A percentile compares a stretch with the other conserved stretches of the same genome.
phyloP scores from a whole-genome alignment of 2,888 invertebrate species.

The Protonemura montana region DNA sequence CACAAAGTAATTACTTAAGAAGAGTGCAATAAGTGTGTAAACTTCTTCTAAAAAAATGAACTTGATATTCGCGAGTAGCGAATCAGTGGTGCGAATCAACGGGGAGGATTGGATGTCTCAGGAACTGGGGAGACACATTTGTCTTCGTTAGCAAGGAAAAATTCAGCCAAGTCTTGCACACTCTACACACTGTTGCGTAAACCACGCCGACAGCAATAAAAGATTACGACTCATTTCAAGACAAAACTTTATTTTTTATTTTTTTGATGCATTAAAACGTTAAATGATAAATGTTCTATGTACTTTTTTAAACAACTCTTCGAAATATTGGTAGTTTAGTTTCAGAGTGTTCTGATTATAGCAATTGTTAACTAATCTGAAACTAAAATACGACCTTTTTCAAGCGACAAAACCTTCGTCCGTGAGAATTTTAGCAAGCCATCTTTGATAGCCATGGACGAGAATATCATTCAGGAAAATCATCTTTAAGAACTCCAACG shows the following conservation, averaged over 20 bases:
- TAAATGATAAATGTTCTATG: too few relatives aligned
- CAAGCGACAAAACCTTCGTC: background rate
- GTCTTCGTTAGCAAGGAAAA: constrained; percentile 33
- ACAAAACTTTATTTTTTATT: too few relatives aligned
- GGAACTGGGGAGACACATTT: background rate
- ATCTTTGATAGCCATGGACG: background rate
- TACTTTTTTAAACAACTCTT: too few relatives aligned
- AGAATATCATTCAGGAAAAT: background rate
- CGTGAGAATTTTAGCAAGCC: background rate
- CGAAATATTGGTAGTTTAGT: too few relatives aligned
- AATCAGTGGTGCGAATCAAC: constrained; percentile 24
- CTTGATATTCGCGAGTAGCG: constrained; percentile 28
- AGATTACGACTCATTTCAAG: too few relatives aligned
- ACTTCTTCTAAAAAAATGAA: constrained; percentile 25
- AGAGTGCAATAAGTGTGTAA: constrained; percentile 35
- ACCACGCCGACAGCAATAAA: too few relatives aligned
- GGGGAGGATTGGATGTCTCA: constrained; percentile 16
- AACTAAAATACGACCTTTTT: background rate
- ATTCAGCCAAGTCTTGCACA: background rate
- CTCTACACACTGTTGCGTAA: constrained; percentile 30
- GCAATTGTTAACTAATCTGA: background rate
- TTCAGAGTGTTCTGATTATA: too few relatives aligned
- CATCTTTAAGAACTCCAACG: constrained; percentile 12
- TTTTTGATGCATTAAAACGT: too few relatives aligned
- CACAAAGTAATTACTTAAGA: constrained; percentile 21